phyloP scores from a whole-genome alignment of 1,140 invertebrate species.

The Cepaea nemoralis region DNA sequence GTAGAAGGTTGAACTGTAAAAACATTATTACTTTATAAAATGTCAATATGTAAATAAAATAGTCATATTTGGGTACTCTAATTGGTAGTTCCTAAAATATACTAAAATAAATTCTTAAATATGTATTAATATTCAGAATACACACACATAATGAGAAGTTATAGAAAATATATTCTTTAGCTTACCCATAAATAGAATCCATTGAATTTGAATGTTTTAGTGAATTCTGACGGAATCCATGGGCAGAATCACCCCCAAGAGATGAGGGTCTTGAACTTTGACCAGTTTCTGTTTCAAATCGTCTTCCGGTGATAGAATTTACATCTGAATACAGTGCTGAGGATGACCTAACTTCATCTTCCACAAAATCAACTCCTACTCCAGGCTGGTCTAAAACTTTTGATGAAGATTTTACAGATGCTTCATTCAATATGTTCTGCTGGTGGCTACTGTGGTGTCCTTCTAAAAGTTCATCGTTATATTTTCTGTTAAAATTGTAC shows the following conservation, averaged over 20 bases:
- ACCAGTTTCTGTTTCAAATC: background rate
- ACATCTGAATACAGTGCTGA: background rate
- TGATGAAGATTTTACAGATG: background rate
- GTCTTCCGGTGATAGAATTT: background rate
- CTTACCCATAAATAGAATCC: constrained; percentile 16
- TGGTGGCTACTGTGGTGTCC: background rate
- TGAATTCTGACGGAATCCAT: background rate
- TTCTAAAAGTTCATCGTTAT: background rate
- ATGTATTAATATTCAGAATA: too few relatives aligned
- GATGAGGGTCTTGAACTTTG: constrained; percentile 21
- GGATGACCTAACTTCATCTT: background rate
- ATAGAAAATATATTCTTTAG: too few relatives aligned
- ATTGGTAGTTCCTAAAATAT: too few relatives aligned
- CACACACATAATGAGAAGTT: too few relatives aligned
- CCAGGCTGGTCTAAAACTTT: background rate
- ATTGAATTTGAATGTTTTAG: background rate
- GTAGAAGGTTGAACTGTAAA: too few relatives aligned
- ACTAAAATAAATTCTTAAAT: too few relatives aligned
- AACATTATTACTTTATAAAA: too few relatives aligned
- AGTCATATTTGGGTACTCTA: too few relatives aligned
- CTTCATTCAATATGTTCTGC: background rate
- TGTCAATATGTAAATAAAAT: too few relatives aligned
- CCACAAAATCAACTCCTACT: background rate
- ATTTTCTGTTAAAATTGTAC: background rate
- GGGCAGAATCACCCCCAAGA: background rate